Evolutionary conservation across 2,888 invertebrate species (phyloP), one percentile per base, ranked within the genome.

Genomic region (Aspidiotus destructor): DNA sequence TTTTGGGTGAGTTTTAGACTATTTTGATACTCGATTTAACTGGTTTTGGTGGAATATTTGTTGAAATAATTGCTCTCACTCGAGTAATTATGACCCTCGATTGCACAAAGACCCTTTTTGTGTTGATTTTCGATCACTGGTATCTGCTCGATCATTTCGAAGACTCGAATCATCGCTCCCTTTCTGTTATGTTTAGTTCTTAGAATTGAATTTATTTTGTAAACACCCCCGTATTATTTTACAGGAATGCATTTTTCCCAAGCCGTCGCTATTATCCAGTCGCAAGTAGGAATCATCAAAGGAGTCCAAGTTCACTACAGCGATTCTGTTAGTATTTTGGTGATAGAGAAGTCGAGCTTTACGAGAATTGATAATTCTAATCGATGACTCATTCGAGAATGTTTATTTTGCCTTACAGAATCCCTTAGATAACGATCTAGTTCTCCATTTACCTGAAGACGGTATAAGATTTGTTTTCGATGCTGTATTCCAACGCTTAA

Each of bases 161-260:
- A 28, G 28, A 28, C 28, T 28, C 28, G 28, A 28, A 28, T 28
- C 28, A 28, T 28, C 5, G 28, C 28, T 28, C 28, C 28, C 28
- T 28, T 28, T 28, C 28, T 28, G 28, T 28, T 28, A 28, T 28
- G 28, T 28, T 5, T 1, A 28, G 28, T 5, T 5, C 28, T 28
- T 28, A 28, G 2, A 28, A 28, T 28, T 28, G 28, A 28, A 28
- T 28, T 28, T 28, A 5, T 28, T 28, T 28, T 28, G 28, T 28
- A 28, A 28, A 28, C 48, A 13, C 48, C 10, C n/a, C n/a, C n/a
- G 10, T 48, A 6, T 6, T n/a, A 48, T 48, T 48, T 84, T 85
- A 15, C 82, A 91, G 97, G 97, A 76, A 97, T 96, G 96, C 95
- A 96, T 82, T 95, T 97, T 82, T 93, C 94, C 74, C 96, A 97